Percentiles rank a stretch among this genome's conserved stretches.
phyloP scores from a whole-genome alignment of 2,113 vertebrate species.

The Laticauda colubrina region DNA sequence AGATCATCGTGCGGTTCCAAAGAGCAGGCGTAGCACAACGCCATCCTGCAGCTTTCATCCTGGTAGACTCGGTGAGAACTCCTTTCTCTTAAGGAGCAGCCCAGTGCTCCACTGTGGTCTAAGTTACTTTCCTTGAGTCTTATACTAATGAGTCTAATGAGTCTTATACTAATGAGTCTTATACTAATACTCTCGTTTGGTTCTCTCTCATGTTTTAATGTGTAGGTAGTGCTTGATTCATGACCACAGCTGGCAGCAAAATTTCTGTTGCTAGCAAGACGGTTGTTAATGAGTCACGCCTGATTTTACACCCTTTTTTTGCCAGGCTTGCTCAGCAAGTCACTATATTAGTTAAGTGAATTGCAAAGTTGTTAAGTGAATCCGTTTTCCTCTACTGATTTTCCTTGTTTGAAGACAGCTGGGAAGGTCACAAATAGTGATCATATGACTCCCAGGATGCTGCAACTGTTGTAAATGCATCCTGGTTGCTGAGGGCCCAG shows the following conservation, averaged over 20 bases:
- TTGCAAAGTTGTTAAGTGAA: neutral
- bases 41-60: slow-evolving; percentile 75
- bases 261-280: neutral
- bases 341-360: neutral
- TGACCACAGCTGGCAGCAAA: neutral
- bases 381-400: neutral
- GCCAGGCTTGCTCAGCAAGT: neutral
- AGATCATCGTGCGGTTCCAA: slow-evolving; percentile 77
- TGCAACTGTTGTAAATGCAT: neutral
- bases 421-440: neutral
- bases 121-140: neutral
- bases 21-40: slow-evolving; percentile 69
- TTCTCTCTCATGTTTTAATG: neutral
- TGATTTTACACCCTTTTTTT: neutral
- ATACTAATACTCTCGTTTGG: neutral
- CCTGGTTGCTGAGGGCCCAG: neutral
- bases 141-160: too few relatives aligned
- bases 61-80: slow-evolving; percentile 82
- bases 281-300: neutral
- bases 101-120: neutral
- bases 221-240: neutral
- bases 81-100: neutral
- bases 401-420: neutral
- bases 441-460: neutral
- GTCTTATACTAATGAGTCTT: neutral